phyloP scores from a whole-genome alignment of 1,140 invertebrate species.

The Aphelenchoides fujianensis region DNA sequence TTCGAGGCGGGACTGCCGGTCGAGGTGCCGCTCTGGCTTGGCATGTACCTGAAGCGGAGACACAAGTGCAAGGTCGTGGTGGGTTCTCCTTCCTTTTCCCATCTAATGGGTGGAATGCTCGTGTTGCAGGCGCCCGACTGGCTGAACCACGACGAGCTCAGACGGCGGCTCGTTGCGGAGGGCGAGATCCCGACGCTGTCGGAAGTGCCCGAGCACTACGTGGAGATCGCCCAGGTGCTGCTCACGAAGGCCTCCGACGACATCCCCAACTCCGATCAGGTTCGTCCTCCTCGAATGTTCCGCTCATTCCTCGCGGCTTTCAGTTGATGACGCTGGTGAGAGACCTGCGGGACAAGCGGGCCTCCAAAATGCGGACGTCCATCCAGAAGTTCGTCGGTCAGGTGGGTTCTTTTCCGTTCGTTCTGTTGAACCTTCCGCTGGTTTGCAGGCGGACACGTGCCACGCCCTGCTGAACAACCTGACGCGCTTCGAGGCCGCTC shows the following conservation, averaged over 20 bases:
- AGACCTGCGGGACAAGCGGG: slow-evolving; percentile 91
- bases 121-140: slow-evolving; percentile 74
- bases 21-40: slow-evolving; percentile 84
- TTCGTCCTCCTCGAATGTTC: neutral
- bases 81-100: slow-evolving; percentile 5
- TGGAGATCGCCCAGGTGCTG: slow-evolving; percentile 81
- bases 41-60: slow-evolving; percentile 83
- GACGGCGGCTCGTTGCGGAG: slow-evolving; percentile 80
- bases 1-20: slow-evolving; percentile 78
- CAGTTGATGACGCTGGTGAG: slow-evolving; percentile 43
- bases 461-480: neutral
- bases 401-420: too few relatives aligned
- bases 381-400: slow-evolving; percentile 81
- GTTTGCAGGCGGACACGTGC: neutral
- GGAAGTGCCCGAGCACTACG: slow-evolving; percentile 77
- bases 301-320: slow-evolving; percentile 6
- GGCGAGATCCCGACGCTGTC: slow-evolving; percentile 76
- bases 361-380: slow-evolving; percentile 86
- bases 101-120: neutral
- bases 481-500: slow-evolving; percentile 18
- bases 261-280: slow-evolving; percentile 74
- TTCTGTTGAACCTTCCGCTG: too few relatives aligned
- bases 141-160: slow-evolving; percentile 81
- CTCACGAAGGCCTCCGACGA: slow-evolving; percentile 74
- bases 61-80: slow-evolving; percentile 82